These are phyloP conservation scores for Myrmecobius fasciatus DNA, from an alignment of 2,113 vertebrate genomes.

Conservation along the genomic window DNA sequence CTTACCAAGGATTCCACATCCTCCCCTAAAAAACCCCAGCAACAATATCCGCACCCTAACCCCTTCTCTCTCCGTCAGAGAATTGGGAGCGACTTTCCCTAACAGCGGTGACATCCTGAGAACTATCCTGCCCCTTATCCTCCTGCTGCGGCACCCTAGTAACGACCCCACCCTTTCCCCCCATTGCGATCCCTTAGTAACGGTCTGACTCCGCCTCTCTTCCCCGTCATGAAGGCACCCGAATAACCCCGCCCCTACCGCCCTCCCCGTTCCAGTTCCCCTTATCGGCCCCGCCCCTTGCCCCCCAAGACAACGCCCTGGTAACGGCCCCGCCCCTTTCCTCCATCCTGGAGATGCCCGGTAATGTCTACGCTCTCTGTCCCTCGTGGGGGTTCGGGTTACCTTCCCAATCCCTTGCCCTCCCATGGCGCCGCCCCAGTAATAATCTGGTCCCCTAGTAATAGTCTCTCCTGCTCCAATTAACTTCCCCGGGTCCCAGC, in stretches of 20 bases:
- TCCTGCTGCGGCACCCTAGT: not conserved
- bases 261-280: accelerated
- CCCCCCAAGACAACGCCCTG: no score
- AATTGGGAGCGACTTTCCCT: not conserved
- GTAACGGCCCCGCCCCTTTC: accelerated
- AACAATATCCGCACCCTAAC: not conserved
- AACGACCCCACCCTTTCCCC: not conserved
- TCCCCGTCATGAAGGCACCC: no score
- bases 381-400: accelerated
- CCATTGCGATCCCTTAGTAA: no score
- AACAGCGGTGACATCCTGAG: no score
- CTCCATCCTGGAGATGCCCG: accelerated
- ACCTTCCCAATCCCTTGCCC: not conserved
- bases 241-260: not conserved
- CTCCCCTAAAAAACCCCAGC: not conserved
- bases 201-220: no score
- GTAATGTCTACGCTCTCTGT: accelerated
- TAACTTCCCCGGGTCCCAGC: not conserved
- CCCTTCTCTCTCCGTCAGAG: not conserved
- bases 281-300: not conserved
- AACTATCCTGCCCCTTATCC: not conserved
- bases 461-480: not conserved
- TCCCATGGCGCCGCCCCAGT: not conserved
- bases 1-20: not conserved
- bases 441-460: not conserved